Evolutionary conservation across 2,888 invertebrate genomes (phyloP), one percentile per base, ranked within the genome.

Genomic region (Drosophila atripex): DNA sequence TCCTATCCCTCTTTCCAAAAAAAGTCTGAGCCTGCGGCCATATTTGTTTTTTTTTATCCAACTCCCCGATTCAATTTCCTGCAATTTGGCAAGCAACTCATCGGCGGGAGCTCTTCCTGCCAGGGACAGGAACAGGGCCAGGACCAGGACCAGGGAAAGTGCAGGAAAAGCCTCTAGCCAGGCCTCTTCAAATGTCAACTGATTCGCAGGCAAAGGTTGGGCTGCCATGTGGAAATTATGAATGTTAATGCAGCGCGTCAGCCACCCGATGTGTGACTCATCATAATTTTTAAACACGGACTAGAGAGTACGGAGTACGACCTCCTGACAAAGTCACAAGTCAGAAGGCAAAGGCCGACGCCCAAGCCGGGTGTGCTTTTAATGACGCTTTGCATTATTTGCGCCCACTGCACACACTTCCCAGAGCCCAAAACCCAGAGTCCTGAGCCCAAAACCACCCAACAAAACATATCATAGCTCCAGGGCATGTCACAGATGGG

Each of bases 11-110:
- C 18, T 18, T 18, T 18, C 18, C 41, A n/a, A 16, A n/a, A 16
- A n/a, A 38, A 41, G 68, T 63, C 60, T 70, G 71, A 65, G 73
- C 77, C 68, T 69, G 71, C 65, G 68, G 88, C 80, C 86, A 88
- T 88, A 73, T 84, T 88, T 84, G 82, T 63, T 78, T 6, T 25
- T 28, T 28, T 28, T 9, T 3, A 9, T 8, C 9, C 9, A 7
- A 7, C 39, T 78, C 39, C 61, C 72, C 68, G 77, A 84, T 80
- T 78, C 80, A 90, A 89, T 89, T 89, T 89, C 83, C 88, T 88
- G 85, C 75, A 70, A 77, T 82, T 85, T 84, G 69, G 71, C 75
- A 74, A 71, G 43, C 41, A 16, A 41, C 41, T 41, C 38, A 39
- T n/a, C 18, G 60, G 60, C 60, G 60, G 60, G 39, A 47, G 16